phyloP scores from a whole-genome alignment of 2,797 vertebrate species.

The Dendrocincla tyrannina region DNA sequence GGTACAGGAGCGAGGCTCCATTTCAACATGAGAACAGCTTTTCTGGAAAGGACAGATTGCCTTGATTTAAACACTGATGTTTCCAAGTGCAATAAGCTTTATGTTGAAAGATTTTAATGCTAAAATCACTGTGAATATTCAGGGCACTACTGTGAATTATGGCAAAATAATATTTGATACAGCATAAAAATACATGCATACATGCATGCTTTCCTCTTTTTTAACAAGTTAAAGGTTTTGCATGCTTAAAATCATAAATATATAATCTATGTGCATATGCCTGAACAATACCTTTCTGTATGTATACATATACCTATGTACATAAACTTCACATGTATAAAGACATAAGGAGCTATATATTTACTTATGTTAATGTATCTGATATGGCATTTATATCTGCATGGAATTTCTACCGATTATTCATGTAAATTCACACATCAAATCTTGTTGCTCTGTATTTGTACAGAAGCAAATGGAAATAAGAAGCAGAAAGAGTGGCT shows the following conservation, averaged over 20 bases:
- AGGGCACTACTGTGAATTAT: not conserved
- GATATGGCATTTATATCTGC: not conserved
- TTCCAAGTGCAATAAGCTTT: not conserved
- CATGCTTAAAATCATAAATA: not conserved
- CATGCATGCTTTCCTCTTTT: not conserved
- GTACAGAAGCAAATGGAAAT: not conserved
- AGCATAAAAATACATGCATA: not conserved
- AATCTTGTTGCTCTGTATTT: not conserved
- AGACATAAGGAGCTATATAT: not conserved
- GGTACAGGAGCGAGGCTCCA: not conserved
- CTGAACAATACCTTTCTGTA: not conserved
- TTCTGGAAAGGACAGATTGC: constrained; percentile 1
- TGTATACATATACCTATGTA: not conserved
- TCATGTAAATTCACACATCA: not conserved
- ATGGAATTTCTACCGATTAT: not conserved
- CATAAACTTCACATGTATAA: not conserved
- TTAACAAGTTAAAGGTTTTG: not conserved
- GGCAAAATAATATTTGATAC: not conserved
- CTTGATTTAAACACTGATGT: not conserved
- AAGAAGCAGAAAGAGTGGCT: not conserved
- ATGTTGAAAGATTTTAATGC: not conserved
- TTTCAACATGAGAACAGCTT: not conserved
- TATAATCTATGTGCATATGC: not conserved
- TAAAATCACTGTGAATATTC: not conserved
- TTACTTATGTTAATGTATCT: not conserved